Conservation (phyloP, 1,140 invertebrate species). For the Subanguina moxae region DNA sequence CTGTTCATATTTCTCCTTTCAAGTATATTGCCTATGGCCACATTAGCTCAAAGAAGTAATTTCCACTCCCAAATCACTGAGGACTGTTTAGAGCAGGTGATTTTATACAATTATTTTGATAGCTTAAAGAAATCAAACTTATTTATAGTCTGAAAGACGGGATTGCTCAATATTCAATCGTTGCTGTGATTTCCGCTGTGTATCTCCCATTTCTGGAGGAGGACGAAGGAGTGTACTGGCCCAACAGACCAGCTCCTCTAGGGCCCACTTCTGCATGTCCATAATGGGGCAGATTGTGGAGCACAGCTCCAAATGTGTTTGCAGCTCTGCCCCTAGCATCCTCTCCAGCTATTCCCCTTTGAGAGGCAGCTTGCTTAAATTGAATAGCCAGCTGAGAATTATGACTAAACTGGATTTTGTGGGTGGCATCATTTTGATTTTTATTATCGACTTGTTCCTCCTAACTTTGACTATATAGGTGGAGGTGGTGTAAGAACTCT, state of each 20-base stretch:
- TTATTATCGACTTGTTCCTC: not conserved
- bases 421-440: conserved; percentile 4
- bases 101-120: too few relatives aligned
- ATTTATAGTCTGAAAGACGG: conserved; percentile 2
- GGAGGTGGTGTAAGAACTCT: too few relatives aligned
- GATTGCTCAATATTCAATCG: conserved; percentile 10
- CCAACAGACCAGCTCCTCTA: not conserved
- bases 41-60: too few relatives aligned
- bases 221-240: not conserved
- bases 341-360: not conserved
- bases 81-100: too few relatives aligned
- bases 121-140: not conserved
- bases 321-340: not conserved
- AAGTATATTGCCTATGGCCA: too few relatives aligned
- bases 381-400: not conserved
- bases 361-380: not conserved
- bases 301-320: not conserved
- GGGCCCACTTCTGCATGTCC: not conserved
- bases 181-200: not conserved
- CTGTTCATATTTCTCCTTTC: too few relatives aligned
- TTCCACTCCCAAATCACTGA: too few relatives aligned
- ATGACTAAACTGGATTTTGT: conserved; percentile 3
- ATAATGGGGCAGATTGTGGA: conserved; percentile 2
- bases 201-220: not conserved
- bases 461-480: not conserved